These are phyloP conservation scores for Climacteris rufus DNA, from an alignment of 2,113 vertebrate species.

Conservation along the genomic window DNA sequence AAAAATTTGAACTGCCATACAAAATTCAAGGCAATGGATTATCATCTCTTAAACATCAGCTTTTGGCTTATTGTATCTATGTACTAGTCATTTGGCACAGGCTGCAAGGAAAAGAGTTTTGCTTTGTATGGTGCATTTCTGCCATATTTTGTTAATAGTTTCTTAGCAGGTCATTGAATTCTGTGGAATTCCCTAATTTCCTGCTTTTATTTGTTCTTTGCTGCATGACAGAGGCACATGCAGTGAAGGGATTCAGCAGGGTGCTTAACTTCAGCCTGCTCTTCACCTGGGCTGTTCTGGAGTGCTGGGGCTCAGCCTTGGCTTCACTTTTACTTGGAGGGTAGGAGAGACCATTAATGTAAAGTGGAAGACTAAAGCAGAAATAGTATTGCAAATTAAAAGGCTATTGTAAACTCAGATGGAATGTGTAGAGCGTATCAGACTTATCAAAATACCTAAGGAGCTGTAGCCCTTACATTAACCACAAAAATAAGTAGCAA, in stretches of 20 bases:
- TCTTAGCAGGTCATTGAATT: neutral
- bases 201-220: neutral
- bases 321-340: neutral
- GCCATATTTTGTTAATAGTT: neutral
- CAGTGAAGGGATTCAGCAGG: neutral
- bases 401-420: neutral
- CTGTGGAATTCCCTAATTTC: neutral
- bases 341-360: fast-evolving
- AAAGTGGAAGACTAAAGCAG: neutral
- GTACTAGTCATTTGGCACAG: neutral
- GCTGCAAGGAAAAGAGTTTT: neutral
- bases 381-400: neutral
- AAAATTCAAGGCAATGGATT: neutral
- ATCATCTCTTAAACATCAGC: neutral
- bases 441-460: neutral
- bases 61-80: neutral
- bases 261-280: neutral
- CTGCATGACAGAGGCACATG: neutral
- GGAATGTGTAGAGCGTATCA: neutral
- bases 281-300: neutral
- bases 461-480: neutral
- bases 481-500: neutral
- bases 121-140: neutral
- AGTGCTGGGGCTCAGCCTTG: neutral
- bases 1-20: neutral